These are phyloP conservation scores for Orchestes rusci DNA, from an alignment of 2,888 invertebrate genomes.

Conservation along the genomic window DNA sequence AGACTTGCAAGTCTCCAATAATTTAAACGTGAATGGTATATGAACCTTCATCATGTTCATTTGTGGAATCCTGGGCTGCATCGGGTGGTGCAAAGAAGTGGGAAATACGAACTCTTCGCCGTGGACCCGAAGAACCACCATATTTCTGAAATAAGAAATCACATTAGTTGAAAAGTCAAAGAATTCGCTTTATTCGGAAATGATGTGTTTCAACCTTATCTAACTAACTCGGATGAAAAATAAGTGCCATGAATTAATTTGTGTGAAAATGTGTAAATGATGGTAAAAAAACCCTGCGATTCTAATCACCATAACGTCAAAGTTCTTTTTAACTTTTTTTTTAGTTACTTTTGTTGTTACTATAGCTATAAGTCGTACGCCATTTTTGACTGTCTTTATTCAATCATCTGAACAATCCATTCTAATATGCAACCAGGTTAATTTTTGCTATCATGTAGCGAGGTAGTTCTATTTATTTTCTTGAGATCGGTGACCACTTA, in stretches of 20 bases:
- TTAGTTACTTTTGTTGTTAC: too few relatives aligned
- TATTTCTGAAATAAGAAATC: slow-evolving; percentile 54
- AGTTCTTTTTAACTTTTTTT: too few relatives aligned
- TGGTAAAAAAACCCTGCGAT: too few relatives aligned
- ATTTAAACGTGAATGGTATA: slow-evolving; percentile 75
- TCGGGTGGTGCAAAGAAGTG: slow-evolving; percentile 40
- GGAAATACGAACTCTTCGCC: slow-evolving; percentile 57
- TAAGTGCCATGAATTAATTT: not conserved
- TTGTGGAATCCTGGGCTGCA: slow-evolving; percentile 59
- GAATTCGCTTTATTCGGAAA: not conserved
- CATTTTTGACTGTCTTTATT: too few relatives aligned
- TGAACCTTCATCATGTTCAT: slow-evolving; percentile 79
- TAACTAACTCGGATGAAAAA: not conserved
- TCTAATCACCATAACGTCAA: too few relatives aligned
- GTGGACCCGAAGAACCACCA: slow-evolving; percentile 68
- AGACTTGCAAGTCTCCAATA: slow-evolving; percentile 62
- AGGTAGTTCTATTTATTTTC: too few relatives aligned
- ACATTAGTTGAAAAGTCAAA: too few relatives aligned
- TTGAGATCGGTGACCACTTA: too few relatives aligned
- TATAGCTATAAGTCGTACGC: too few relatives aligned
- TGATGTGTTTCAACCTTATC: too few relatives aligned
- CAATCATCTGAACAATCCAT: too few relatives aligned
- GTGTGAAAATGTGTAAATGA: not conserved
- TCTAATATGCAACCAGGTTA: not conserved
- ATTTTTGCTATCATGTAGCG: too few relatives aligned